phyloP scores from a whole-genome alignment of 2,888 invertebrate genomes.

The Patella ulyssiponensis region DNA sequence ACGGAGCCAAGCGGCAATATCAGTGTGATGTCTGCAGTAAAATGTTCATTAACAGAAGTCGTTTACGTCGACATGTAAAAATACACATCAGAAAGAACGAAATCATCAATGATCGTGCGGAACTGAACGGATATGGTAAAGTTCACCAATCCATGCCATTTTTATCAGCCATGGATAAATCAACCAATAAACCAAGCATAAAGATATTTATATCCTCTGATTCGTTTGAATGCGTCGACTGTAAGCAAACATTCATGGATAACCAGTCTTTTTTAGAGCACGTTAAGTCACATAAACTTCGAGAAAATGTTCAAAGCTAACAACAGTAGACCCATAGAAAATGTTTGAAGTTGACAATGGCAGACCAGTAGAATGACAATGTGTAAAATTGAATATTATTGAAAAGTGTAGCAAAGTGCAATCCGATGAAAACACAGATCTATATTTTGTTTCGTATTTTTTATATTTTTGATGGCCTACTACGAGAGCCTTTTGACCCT shows the following conservation, averaged over 20 bases:
- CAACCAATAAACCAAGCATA: background rate
- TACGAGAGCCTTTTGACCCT: too few relatives aligned
- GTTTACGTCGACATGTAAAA: background rate
- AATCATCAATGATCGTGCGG: background rate
- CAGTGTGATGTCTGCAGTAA: background rate
- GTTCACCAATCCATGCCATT: background rate
- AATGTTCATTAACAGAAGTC: background rate
- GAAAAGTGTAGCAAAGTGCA: too few relatives aligned
- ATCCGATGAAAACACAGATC: too few relatives aligned
- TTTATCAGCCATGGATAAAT: background rate
- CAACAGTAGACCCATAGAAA: too few relatives aligned
- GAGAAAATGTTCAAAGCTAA: too few relatives aligned
- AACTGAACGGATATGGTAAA: too few relatives aligned
- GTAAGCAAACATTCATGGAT: background rate
- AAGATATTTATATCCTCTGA: background rate
- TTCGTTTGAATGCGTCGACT: background rate
- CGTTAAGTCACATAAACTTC: background rate
- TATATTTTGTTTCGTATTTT: too few relatives aligned
- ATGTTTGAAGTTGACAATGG: too few relatives aligned
- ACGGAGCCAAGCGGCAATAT: background rate
- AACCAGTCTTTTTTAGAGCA: background rate
- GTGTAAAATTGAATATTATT: too few relatives aligned
- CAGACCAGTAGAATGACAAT: too few relatives aligned
- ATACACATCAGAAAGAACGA: background rate
- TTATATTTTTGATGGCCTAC: too few relatives aligned